Percentiles rank a stretch among this genome's conserved stretches.
Conservation (phyloP, 2,113 vertebrate species). For the Salvelinus namaycush region DNA sequence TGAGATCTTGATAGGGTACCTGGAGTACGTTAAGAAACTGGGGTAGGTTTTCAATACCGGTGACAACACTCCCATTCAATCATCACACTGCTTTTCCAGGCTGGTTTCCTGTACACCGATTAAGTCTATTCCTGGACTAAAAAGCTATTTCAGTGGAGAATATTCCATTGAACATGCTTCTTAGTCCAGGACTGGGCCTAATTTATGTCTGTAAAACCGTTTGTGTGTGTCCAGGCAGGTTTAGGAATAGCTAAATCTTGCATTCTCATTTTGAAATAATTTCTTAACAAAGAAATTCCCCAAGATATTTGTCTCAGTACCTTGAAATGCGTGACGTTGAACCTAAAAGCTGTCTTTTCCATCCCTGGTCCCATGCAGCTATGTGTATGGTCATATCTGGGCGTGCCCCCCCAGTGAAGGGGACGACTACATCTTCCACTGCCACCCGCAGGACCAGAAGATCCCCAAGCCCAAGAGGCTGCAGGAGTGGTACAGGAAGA, state of each 20-base stretch:
- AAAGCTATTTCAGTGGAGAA: no score
- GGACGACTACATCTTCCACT: constrained; percentile 99
- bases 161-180: no score
- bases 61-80: neutral
- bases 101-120: no score
- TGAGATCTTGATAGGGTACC: constrained; percentile 96
- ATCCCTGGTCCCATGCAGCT: constrained; percentile 71
- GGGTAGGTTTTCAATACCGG: constrained; percentile 71
- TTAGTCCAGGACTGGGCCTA: no score
- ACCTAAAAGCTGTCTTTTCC: neutral
- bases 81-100: neutral
- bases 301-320: no score
- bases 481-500: constrained; percentile 99
- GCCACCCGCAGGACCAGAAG: constrained; percentile 95
- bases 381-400: constrained; percentile 97
- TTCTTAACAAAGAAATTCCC: no score
- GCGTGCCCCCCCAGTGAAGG: constrained; percentile 98
- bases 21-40: constrained; percentile 98
- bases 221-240: no score
- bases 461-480: constrained; percentile 98
- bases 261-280: no score
- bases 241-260: no score
- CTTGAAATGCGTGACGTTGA: no score
- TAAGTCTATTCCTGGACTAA: no score
- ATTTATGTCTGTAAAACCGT: no score